These are phyloP conservation scores for Myrmecophaga tridactyla DNA, from an alignment of 2,113 vertebrate species.

Conservation along the genomic window DNA sequence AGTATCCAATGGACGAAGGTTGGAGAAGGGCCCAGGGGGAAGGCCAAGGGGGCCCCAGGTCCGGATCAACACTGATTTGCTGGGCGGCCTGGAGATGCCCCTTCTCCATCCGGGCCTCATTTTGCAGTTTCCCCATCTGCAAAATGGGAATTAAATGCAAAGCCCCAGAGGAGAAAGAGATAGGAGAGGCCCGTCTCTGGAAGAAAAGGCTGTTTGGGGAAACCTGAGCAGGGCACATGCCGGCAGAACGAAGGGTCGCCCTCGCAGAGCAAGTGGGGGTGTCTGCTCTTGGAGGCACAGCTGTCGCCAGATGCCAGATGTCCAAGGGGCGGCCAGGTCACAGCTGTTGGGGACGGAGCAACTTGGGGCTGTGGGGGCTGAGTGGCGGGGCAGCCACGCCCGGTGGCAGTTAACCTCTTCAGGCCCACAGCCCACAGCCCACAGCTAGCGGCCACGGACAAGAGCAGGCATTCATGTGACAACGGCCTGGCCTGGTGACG, in stretches of 20 bases:
- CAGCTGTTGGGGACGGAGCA: not conserved
- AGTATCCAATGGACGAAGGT: not conserved
- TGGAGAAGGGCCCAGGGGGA: not conserved
- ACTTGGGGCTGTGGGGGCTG: not conserved
- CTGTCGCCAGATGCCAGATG: not conserved
- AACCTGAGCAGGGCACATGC: not conserved
- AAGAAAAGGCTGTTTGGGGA: not conserved
- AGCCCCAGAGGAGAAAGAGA: not conserved
- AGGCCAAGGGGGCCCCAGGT: not conserved
- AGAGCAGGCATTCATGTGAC: conserved; percentile 83
- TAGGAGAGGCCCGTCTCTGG: not conserved
- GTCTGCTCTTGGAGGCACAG: not conserved
- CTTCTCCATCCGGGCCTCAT: not conserved
- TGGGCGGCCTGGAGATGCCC: not conserved
- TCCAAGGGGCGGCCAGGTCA: not conserved
- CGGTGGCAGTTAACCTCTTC: not conserved
- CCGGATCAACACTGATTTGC: not conserved
- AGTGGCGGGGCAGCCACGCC: accelerated
- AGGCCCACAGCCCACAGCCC: not conserved
- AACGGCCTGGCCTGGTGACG: conserved; percentile 82
- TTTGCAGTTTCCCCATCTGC: not conserved
- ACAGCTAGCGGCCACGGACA: conserved; percentile 80
- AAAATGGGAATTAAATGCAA: not conserved
- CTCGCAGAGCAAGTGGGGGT: not conserved
- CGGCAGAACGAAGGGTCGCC: not conserved